These are phyloP conservation scores for Cephalopachus bancanus DNA, from an alignment of 2,797 vertebrate species.

Conservation along the genomic window DNA sequence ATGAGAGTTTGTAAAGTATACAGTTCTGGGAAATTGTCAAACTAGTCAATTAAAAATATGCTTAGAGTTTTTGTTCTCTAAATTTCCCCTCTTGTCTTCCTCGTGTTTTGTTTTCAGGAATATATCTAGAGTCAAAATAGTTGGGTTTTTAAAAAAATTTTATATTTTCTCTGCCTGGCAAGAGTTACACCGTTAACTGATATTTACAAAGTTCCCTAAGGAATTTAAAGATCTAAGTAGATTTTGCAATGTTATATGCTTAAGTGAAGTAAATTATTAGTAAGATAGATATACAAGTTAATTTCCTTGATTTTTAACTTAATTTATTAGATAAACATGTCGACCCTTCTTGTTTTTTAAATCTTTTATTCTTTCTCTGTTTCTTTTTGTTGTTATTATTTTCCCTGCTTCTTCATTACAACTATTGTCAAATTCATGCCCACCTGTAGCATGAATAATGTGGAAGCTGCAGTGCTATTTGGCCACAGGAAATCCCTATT, in stretches of 20 bases:
- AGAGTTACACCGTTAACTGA: not conserved
- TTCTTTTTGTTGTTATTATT: constrained; percentile 23
- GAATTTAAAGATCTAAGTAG: not conserved
- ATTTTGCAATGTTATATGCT: constrained; percentile 16
- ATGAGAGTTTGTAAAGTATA: not conserved
- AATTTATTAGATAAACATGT: constrained; percentile 31
- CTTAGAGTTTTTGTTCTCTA: constrained; percentile 2
- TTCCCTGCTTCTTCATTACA: not conserved
- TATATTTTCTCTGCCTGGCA: not conserved
- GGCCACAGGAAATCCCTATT: not conserved
- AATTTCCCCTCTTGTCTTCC: not conserved
- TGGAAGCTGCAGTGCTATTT: not conserved
- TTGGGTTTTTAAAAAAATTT: not conserved
- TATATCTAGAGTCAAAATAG: constrained; percentile 1
- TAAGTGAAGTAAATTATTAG: constrained; percentile 50
- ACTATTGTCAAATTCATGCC: not conserved
- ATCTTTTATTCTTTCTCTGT: not conserved
- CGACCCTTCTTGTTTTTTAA: constrained; percentile 27
- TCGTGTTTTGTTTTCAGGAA: constrained; percentile 24
- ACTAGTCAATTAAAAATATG: constrained; percentile 4
- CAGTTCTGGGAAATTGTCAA: not conserved
- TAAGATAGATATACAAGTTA: constrained; percentile 6
- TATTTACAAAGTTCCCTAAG: constrained; percentile 27
- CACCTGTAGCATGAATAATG: not conserved
- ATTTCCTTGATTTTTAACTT: constrained; percentile 40